Conservation (phyloP, 1,140 invertebrate genomes). For the Papilio dardanus region DNA sequence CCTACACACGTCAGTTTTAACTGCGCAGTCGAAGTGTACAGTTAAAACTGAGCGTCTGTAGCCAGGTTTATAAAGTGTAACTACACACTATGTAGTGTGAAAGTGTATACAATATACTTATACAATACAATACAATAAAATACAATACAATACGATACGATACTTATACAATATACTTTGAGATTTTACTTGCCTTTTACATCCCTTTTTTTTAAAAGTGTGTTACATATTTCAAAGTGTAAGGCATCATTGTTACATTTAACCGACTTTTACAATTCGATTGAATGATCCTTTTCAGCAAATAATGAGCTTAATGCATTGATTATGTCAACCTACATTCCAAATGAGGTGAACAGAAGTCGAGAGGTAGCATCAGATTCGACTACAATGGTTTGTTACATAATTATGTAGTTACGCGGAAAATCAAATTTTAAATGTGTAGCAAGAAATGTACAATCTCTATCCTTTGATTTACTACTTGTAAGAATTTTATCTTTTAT, state of each 20-base stretch:
- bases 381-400: background rate
- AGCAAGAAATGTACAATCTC: background rate
- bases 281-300: background rate
- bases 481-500: no score
- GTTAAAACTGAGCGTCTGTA: no score
- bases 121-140: no score
- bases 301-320: background rate
- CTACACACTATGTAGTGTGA: background rate
- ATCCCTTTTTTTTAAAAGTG: background rate
- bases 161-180: background rate
- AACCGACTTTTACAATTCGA: no score
- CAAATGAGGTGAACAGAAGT: background rate
- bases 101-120: conserved; percentile 7
- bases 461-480: no score
- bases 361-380: background rate
- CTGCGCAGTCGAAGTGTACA: no score
- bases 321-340: background rate
- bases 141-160: no score
- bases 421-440: no score
- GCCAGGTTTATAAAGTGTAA: no score
- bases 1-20: no score
- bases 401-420: background rate
- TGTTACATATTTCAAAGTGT: background rate
- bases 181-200: conserved; percentile 6
- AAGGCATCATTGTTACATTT: background rate